Evolutionary conservation across 2,113 vertebrate genomes (phyloP).

Genomic region (Variabilichromis moorii): DNA sequence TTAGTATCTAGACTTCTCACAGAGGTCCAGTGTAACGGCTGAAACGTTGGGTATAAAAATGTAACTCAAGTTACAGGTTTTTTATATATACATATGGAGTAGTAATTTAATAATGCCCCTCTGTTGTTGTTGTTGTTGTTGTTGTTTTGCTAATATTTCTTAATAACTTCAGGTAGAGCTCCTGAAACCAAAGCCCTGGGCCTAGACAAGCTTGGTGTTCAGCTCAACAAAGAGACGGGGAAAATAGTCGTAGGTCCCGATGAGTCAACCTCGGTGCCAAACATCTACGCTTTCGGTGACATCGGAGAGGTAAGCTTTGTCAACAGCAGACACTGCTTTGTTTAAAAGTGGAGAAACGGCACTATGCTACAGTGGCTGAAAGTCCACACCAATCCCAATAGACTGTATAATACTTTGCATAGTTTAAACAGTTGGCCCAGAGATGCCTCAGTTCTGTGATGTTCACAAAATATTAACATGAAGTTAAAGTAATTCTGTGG

Average conservation of each 20-base stretch:
- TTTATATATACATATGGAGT: neutral
- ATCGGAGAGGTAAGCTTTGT: conserved; percentile 76
- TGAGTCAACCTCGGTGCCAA: conserved; percentile 83
- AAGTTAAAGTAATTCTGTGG: neutral
- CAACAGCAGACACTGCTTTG: neutral
- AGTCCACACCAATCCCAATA: neutral
- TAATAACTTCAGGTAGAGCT: conserved; percentile 74
- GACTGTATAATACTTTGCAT: neutral
- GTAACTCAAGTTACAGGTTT: neutral
- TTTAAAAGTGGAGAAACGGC: neutral
- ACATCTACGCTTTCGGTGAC: conserved; percentile 89
- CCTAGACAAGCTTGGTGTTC: conserved; percentile 76
- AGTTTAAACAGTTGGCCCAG: neutral
- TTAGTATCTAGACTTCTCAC: neutral
- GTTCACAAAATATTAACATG: neutral
- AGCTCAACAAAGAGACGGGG: conserved; percentile 69
- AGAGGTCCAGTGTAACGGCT: neutral
- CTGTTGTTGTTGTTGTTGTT: neutral
- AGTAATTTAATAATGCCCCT: neutral
- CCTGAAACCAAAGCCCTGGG: conserved; percentile 78
- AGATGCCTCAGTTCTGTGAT: neutral
- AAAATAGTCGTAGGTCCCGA: conserved; percentile 80
- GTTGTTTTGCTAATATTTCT: neutral
- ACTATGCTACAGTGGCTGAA: neutral
- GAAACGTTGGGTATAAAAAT: accelerated